Conservation (phyloP, 2,888 invertebrate species). For the Eumerus sabulonum region DNA sequence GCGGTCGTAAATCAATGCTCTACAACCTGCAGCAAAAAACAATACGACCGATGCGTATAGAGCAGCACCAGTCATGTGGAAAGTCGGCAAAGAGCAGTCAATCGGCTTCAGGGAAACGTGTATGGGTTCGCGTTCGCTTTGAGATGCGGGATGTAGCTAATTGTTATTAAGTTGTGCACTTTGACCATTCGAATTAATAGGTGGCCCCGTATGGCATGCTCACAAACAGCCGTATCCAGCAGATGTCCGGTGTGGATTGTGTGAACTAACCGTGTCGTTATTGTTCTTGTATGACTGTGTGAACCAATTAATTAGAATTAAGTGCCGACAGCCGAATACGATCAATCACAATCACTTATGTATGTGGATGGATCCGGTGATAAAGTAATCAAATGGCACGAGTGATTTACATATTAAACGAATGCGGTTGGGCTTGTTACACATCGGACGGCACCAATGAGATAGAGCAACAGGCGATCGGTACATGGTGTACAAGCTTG, state of each 20-base stretch:
- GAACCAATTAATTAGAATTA: slow-evolving; percentile 60
- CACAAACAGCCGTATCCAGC: neutral
- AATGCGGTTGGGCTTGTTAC: neutral
- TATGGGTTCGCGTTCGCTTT: slow-evolving; percentile 15
- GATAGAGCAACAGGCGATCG: neutral
- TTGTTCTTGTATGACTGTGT: slow-evolving; percentile 22
- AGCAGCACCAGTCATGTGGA: too few species aligned
- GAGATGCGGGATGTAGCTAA: slow-evolving; percentile 49
- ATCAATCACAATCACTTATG: slow-evolving; percentile 61
- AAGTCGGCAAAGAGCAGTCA: too few species aligned
- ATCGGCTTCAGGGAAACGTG: neutral
- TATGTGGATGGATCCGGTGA: slow-evolving; percentile 54
- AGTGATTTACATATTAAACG: slow-evolving; percentile 48
- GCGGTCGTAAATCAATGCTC: slow-evolving; percentile 38
- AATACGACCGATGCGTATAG: neutral
- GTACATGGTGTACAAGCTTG: too few species aligned
- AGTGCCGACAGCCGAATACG: slow-evolving; percentile 33
- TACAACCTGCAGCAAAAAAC: slow-evolving; percentile 39
- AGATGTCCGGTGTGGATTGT: slow-evolving; percentile 35
- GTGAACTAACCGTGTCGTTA: slow-evolving; percentile 38
- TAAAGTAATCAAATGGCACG: slow-evolving; percentile 53
- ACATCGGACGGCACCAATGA: neutral
- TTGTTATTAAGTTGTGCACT: slow-evolving; percentile 67
- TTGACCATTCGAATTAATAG: slow-evolving; percentile 68
- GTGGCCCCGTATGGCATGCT: too few species aligned